A percentile compares a stretch with the other conserved stretches of the same genome.
These are phyloP conservation scores for Athene cunicularia DNA, from an alignment of 2,113 vertebrate species.

Conservation along the genomic window DNA sequence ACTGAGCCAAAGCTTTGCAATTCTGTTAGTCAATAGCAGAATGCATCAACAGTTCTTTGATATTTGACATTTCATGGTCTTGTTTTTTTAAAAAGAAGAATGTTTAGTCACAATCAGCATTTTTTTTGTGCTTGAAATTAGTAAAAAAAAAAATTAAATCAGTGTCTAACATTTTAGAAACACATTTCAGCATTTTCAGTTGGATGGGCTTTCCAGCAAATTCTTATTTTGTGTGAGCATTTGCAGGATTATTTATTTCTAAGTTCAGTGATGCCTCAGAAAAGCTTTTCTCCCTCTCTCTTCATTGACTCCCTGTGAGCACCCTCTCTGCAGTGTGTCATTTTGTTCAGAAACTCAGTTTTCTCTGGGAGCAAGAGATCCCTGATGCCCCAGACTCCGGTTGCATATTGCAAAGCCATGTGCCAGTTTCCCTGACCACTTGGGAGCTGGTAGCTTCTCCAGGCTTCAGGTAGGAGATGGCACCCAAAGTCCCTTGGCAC, in stretches of 20 bases:
- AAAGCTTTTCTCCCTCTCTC: background rate
- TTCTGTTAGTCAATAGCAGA: background rate
- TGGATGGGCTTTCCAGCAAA: background rate
- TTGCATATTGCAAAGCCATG: background rate
- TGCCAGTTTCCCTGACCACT: background rate
- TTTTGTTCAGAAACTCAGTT: background rate
- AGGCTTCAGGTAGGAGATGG: background rate
- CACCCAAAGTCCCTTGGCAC: background rate
- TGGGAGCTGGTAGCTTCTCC: background rate
- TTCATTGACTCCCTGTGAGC: background rate
- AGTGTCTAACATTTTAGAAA: background rate
- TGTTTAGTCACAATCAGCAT: background rate
- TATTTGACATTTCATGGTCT: background rate
- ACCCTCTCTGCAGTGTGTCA: background rate
- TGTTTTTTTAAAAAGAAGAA: background rate
- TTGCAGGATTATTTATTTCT: background rate
- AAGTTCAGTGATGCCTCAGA: background rate
- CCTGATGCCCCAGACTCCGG: background rate
- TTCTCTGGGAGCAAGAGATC: background rate
- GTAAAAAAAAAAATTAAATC: background rate
- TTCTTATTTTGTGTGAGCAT: background rate
- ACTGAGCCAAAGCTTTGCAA: background rate
- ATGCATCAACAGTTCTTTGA: background rate
- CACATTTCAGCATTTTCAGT: background rate
- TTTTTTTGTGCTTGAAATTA: background rate